Evolutionary conservation across 2,888 invertebrate species (phyloP), one percentile per base, ranked within the genome.

Genomic region (Drosophila cracens): DNA sequence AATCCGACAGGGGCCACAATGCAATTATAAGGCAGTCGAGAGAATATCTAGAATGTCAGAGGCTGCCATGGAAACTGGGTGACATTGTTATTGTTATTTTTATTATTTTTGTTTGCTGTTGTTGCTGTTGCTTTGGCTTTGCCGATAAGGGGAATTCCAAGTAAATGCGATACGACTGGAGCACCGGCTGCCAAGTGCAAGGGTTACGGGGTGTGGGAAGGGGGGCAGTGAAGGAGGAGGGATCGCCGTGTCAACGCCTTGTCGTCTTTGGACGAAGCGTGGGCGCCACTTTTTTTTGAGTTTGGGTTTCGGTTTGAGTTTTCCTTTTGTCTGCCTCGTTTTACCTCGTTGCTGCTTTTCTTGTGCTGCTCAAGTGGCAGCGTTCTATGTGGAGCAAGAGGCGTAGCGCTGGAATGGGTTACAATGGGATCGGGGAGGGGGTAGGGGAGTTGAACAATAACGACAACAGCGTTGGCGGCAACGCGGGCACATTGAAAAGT

Each of bases 61-160:
- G 74, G 74, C 69, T 85, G 87, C 75, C 80, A 82, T 89, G 89
- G 87, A 89, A 85, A 85, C 87, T 85, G 89, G 89, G 84, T 87
- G 84, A 89, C 87, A 74, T 76, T 81, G 81, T 66, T 67, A 54
- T 75, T 72, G 63, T 52, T 46, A 61, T 69, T 46, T 46, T 25
- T 46, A 25, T 46, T 46, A 46, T 46, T 25, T 16, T 46, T 25
- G 16, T 38, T 38, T 38, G 38, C 61, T 66, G 49, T 72, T 71
- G 60, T 46, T 46, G 58, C 64, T 72, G 65, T 49, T 64, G 64
- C 56, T n/a, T 33, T 48, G 36, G 70, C 60, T 40, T 38, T 51
- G 59, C 74, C 82, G 82, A 89, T 89, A 85, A 87, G 80, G 73
- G 61, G 80, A 89, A 87, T 89, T 82, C 74, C 87, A 79, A 89